phyloP scores from a whole-genome alignment of 2,797 vertebrate genomes.

The Enteromius paludinosus region DNA sequence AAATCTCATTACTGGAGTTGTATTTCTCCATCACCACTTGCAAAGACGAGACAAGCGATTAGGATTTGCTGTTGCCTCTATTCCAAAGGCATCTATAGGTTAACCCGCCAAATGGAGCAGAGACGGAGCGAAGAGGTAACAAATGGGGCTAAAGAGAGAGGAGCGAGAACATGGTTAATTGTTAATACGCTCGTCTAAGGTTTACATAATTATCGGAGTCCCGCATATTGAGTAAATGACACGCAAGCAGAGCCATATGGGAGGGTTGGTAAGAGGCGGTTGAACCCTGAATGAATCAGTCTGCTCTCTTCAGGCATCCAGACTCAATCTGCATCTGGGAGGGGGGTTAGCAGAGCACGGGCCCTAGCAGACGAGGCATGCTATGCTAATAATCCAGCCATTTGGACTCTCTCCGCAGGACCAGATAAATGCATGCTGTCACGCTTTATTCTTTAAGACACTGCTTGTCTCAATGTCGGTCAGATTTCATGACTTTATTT shows the following conservation, averaged over 20 bases:
- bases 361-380: constrained; percentile 62
- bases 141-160: constrained; percentile 26
- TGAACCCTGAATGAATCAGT: constrained; percentile 72
- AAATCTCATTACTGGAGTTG: constrained; percentile 64
- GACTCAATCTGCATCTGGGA: constrained; percentile 70
- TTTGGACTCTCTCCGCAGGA: constrained; percentile 54
- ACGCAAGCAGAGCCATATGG: constrained; percentile 72
- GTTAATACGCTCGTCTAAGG: constrained; percentile 69
- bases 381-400: constrained; percentile 65
- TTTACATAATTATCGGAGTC: constrained; percentile 77
- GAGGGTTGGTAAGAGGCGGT: constrained; percentile 67
- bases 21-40: constrained; percentile 49
- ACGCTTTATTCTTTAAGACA: constrained; percentile 23
- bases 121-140: neutral
- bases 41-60: constrained; percentile 58
- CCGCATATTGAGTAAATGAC: constrained; percentile 71
- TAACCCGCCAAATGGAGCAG: constrained; percentile 28
- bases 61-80: constrained; percentile 33
- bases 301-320: constrained; percentile 70
- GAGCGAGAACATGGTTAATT: constrained; percentile 59
- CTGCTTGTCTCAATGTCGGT: constrained; percentile 13
- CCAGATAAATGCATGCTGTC: constrained; percentile 31
- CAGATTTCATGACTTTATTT: constrained; percentile 12
- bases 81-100: constrained; percentile 37
- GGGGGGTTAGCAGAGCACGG: constrained; percentile 24